Evolutionary conservation across 37 sponge, comb jelly and placozoan genomes (phyloP).

Genomic region (Ianthella basta): DNA sequence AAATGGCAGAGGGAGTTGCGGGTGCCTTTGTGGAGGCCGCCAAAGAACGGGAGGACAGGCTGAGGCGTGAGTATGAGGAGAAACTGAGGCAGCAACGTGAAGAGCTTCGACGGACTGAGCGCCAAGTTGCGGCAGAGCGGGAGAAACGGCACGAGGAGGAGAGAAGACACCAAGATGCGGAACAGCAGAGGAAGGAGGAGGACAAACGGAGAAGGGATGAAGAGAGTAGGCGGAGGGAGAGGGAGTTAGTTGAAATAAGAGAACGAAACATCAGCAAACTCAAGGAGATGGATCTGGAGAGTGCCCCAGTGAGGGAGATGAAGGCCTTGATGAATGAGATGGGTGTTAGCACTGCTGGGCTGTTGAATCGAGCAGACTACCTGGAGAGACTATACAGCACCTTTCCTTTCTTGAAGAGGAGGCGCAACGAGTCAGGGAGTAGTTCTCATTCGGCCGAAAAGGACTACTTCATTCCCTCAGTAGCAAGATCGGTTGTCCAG

Average conservation of each 20-base stretch:
- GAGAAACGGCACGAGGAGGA: slow-evolving; percentile 37
- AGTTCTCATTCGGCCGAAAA: background rate
- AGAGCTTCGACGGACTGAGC: slow-evolving; percentile 41
- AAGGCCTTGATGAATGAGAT: slow-evolving; percentile 70
- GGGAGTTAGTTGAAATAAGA: slow-evolving; percentile 32
- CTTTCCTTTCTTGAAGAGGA: slow-evolving; percentile 58
- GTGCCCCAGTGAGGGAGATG: slow-evolving; percentile 41
- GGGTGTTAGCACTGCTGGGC: slow-evolving; percentile 55
- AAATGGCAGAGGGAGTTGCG: background rate
- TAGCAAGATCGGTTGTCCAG: background rate
- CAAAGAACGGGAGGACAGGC: slow-evolving; percentile 35
- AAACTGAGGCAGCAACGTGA: slow-evolving; percentile 49
- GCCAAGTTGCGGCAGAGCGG: slow-evolving; percentile 20
- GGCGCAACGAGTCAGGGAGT: background rate
- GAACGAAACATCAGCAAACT: slow-evolving; percentile 57
- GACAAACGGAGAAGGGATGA: slow-evolving; percentile 9
- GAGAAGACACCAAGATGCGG: slow-evolving; percentile 21
- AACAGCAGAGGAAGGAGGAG: background rate
- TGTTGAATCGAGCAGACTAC: slow-evolving; percentile 48
- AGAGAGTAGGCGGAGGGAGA: background rate
- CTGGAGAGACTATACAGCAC: slow-evolving; percentile 53
- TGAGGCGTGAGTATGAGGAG: slow-evolving; percentile 63
- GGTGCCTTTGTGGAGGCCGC: background rate
- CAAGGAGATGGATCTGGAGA: slow-evolving; percentile 61
- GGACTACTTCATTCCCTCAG: background rate